Base-by-base conservation (phyloP, 2,888 invertebrate genomes). In the Melanargia galathea region DNA sequence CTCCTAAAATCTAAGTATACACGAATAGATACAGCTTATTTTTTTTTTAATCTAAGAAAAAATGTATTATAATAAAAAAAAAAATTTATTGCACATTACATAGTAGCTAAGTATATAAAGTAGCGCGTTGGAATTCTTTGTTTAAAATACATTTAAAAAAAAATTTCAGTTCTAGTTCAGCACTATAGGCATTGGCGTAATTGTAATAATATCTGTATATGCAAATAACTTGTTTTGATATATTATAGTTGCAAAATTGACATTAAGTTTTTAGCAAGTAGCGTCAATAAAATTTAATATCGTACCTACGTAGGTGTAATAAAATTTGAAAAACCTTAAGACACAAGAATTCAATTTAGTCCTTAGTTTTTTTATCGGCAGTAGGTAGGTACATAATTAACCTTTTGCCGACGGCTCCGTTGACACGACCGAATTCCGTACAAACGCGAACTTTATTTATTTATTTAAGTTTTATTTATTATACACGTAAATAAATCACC, bases 181-280 rank as follows among this genome's bases (percentile, higher is more conserved):
- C 40, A 43, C 35, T 22, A 30, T n/a, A n/a, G n/a, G 18, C 16
- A 51, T 18, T 18, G 16, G 24, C 22, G 26, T n/a, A 30, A 30
- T 30, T 10, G 30, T 33, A 33, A 13, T 45, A 24, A 49, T 22
- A 46, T n/a, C 51, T 60, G 60, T 48, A 24, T 66, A 63, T 65
- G 63, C 56, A 59, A 67, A 69, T 62, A 20, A 60, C 60, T n/a
- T 61, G 54, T 68, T 65, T 70, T 70, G 67, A 67, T 46, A 70
- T 59, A 70, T 69, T 59, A 70, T 69, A 68, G 70, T 57, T 68
- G 46, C 63, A 63, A 70, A 73, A 65, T 63, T 65, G 51, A 70
- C 70, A 71, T 73, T 63, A 71, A 70, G 62, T 45, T 71, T 70
- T 73, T 70, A 71, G 70, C 72, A 66, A 70, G 71, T 71, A 68